A percentile compares a stretch with the other conserved stretches of the same genome.
phyloP scores from a whole-genome alignment of 2,797 vertebrate genomes.

The Poecile montanus region DNA sequence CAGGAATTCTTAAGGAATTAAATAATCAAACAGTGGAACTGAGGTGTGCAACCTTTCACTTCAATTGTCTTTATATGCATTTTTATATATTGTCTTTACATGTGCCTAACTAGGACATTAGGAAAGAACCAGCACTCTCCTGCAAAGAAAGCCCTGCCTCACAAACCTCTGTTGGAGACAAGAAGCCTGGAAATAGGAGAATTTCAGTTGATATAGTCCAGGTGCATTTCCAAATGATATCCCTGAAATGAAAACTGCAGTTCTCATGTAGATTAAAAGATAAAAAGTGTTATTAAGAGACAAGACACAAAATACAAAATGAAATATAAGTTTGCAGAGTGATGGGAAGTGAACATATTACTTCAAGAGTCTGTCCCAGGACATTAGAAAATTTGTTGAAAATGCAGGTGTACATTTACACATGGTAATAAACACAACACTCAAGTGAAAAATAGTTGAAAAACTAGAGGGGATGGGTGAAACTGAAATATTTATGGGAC shows the following conservation, averaged over 20 bases:
- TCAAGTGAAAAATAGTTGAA: neutral
- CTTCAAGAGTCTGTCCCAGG: neutral
- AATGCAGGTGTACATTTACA: neutral
- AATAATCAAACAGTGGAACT: neutral
- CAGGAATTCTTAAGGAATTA: neutral
- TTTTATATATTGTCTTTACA: neutral
- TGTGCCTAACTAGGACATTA: neutral
- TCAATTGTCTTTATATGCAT: neutral
- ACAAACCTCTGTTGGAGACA: neutral
- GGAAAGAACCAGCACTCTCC: neutral
- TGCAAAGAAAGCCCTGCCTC: neutral
- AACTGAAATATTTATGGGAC: neutral
- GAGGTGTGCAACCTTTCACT: neutral
- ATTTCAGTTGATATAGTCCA: neutral
- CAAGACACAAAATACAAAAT: neutral
- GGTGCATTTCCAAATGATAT: neutral
- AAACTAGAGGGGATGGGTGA: neutral
- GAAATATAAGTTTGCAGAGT: neutral
- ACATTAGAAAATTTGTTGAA: neutral
- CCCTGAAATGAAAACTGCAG: neutral
- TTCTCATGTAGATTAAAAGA: neutral
- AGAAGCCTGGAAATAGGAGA: neutral
- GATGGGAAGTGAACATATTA: neutral
- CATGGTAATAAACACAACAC: accelerated
- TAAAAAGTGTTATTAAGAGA: neutral